Evolutionary conservation across 2,888 invertebrate genomes (phyloP).

Genomic region (Tubiluchus corallicola): DNA sequence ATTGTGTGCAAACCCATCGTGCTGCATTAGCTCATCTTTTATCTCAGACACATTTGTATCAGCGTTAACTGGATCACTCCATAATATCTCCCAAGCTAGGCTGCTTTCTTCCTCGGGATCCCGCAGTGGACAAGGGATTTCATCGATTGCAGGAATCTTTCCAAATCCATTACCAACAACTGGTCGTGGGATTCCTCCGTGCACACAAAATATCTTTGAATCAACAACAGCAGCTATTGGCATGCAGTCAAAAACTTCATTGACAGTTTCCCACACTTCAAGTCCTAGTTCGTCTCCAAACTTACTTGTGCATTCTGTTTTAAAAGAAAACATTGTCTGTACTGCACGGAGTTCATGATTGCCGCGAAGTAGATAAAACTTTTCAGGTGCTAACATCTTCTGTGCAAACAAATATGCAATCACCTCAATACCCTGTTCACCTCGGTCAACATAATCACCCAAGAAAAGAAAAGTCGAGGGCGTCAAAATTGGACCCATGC

Average conservation of each 20-base stretch:
- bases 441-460: slow-evolving; percentile 58
- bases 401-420: slow-evolving; percentile 48
- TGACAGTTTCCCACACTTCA: slow-evolving; percentile 48
- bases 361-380: slow-evolving; percentile 44
- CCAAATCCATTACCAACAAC: slow-evolving; percentile 36
- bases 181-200: slow-evolving; percentile 58
- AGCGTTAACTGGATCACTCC: slow-evolving; percentile 46
- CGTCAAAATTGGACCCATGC: slow-evolving; percentile 42
- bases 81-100: slow-evolving; percentile 57
- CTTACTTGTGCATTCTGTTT: slow-evolving; percentile 47
- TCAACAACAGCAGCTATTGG: slow-evolving; percentile 55
- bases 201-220: slow-evolving; percentile 52
- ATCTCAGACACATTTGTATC: slow-evolving; percentile 18
- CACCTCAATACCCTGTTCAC: slow-evolving; percentile 45
- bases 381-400: slow-evolving; percentile 45
- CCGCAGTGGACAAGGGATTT: slow-evolving; percentile 42
- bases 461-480: slow-evolving; percentile 47
- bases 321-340: slow-evolving; percentile 52
- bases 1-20: slow-evolving; percentile 45
- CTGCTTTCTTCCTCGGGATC: slow-evolving; percentile 46
- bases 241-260: slow-evolving; percentile 48
- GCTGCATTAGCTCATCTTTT: slow-evolving; percentile 21
- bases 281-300: slow-evolving; percentile 44
- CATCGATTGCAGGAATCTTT: slow-evolving; percentile 41
- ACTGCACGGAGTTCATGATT: slow-evolving; percentile 56